These are phyloP conservation scores for Coracias cyanogaster DNA, from an alignment of 2,797 vertebrate genomes.

Conservation along the genomic window DNA sequence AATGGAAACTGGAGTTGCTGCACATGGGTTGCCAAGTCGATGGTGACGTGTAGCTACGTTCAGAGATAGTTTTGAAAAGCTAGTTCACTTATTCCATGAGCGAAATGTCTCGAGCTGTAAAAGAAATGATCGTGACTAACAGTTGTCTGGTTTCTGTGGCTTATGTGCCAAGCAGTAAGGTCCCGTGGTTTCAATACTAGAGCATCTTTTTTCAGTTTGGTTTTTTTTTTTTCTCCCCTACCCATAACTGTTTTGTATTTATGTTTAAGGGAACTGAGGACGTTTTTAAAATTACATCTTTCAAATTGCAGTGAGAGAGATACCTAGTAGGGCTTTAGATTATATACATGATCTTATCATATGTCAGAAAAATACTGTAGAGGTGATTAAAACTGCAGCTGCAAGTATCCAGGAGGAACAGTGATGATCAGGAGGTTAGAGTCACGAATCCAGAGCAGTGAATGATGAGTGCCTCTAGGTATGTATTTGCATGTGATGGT, in stretches of 20 bases:
- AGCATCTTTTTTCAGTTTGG: neutral
- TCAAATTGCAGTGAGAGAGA: neutral
- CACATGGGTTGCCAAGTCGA: neutral
- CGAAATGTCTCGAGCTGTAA: neutral
- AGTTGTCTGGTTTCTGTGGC: neutral
- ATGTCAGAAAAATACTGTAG: neutral
- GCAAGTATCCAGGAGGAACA: neutral
- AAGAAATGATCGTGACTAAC: neutral
- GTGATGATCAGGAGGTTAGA: neutral
- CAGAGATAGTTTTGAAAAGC: neutral
- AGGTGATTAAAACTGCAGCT: neutral
- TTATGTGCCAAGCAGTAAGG: neutral
- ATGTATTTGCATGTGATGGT: accelerated
- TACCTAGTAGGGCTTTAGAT: neutral
- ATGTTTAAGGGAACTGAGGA: neutral
- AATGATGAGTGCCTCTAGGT: neutral
- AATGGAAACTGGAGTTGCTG: conserved; percentile 24
- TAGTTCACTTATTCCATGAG: conserved; percentile 19
- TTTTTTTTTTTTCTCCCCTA: too few relatives aligned
- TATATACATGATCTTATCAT: neutral
- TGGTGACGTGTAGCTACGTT: neutral
- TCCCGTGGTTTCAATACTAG: neutral
- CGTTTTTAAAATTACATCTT: neutral
- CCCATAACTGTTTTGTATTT: neutral
- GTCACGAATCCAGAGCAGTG: neutral